phyloP scores from a whole-genome alignment of 1,140 invertebrate species.

The Nomia melanderi region DNA sequence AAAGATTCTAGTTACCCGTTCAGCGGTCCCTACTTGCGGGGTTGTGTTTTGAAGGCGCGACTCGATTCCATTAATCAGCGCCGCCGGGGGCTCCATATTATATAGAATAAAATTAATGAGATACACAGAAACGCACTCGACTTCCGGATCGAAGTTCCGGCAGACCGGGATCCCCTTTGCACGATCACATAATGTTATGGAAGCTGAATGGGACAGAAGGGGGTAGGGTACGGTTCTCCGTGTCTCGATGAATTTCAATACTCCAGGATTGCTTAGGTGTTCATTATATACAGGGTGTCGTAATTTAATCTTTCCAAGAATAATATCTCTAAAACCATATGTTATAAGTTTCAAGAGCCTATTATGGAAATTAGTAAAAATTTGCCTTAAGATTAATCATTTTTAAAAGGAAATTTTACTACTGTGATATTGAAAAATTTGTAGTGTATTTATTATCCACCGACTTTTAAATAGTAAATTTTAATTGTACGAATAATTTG shows the following conservation, averaged over 20 bases:
- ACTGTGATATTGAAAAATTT: no score
- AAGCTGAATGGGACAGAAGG: slow-evolving; percentile 37
- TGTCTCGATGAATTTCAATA: slow-evolving; percentile 37
- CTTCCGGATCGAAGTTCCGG: slow-evolving; percentile 75
- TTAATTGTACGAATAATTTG: no score
- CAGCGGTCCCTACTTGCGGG: slow-evolving; percentile 24
- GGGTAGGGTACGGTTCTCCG: slow-evolving; percentile 11
- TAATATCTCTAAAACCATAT: no score
- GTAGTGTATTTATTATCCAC: no score
- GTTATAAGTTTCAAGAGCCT: no score
- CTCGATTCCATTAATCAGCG: slow-evolving; percentile 77
- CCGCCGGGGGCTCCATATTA: slow-evolving; percentile 71
- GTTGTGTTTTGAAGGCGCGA: slow-evolving; percentile 58
- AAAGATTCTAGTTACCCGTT: slow-evolving; percentile 59
- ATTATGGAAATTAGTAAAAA: no score
- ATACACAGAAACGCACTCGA: slow-evolving; percentile 81
- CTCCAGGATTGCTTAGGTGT: neutral
- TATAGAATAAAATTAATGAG: slow-evolving; percentile 81
- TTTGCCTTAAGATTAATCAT: no score
- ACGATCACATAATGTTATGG: slow-evolving; percentile 47
- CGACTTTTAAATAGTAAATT: no score
- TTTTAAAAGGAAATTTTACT: no score
- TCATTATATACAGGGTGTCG: slow-evolving; percentile 21
- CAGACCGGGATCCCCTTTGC: slow-evolving; percentile 58
- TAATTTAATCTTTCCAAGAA: no score